Evolutionary conservation across 2,888 invertebrate genomes (phyloP).

Genomic region (Patella caerulea): DNA sequence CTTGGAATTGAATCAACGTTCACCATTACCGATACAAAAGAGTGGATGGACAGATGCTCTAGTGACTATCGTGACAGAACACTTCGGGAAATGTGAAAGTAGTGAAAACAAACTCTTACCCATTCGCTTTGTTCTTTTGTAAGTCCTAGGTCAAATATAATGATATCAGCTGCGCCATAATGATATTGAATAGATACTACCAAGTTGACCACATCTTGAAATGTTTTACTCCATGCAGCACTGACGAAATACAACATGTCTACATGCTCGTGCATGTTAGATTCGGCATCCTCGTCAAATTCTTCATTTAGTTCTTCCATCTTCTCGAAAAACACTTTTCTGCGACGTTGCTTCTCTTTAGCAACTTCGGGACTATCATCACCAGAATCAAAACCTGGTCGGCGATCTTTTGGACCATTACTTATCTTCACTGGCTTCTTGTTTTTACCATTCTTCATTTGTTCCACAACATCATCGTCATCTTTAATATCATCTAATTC

Average conservation of each 20-base stretch:
- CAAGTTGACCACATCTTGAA: slow-evolving; percentile 31
- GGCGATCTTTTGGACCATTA: slow-evolving; percentile 1
- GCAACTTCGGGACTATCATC: slow-evolving; percentile 30
- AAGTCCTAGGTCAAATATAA: slow-evolving; percentile 38
- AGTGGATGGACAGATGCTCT: too few species aligned
- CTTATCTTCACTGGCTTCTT: slow-evolving; percentile 2
- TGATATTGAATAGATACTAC: slow-evolving; percentile 40
- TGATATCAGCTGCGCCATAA: slow-evolving; percentile 32
- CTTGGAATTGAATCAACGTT: too few species aligned
- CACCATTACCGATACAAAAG: too few species aligned
- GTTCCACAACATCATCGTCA: neutral
- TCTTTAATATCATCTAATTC: slow-evolving; percentile 16
- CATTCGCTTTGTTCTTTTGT: slow-evolving; percentile 18
- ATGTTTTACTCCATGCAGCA: slow-evolving; percentile 32
- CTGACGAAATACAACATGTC: slow-evolving; percentile 40
- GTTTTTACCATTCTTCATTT: neutral
- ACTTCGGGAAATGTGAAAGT: too few species aligned
- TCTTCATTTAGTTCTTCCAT: slow-evolving; percentile 23
- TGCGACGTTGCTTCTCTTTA: slow-evolving; percentile 30
- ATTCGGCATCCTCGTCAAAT: slow-evolving; percentile 21
- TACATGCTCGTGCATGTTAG: slow-evolving; percentile 32
- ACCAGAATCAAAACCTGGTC: slow-evolving; percentile 14
- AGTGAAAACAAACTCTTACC: slow-evolving; percentile 2
- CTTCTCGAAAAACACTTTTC: slow-evolving; percentile 24
- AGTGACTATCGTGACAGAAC: too few species aligned